Evolutionary conservation across 2,888 invertebrate species (phyloP).

Genomic region (Oxystoma pomonae): DNA sequence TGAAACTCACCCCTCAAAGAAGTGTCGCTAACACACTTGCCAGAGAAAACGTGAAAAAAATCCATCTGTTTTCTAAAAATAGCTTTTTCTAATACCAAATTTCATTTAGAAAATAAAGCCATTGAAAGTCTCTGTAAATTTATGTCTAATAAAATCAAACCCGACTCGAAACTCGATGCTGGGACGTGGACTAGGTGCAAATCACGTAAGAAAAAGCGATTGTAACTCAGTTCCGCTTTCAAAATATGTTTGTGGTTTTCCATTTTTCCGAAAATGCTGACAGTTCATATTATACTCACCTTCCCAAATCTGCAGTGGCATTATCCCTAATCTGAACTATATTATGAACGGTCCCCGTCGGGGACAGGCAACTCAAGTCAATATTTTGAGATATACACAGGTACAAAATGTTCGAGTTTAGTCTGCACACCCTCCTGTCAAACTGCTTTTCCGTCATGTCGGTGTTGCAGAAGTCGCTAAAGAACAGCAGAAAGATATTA

Average conservation of each 20-base stretch:
- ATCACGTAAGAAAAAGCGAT: too few relatives aligned
- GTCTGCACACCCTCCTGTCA: constrained; percentile 66
- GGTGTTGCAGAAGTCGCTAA: constrained; percentile 76
- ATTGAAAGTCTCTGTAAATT: too few relatives aligned
- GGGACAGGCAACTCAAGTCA: constrained; percentile 57
- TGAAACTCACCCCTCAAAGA: too few relatives aligned
- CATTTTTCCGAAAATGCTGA: neutral
- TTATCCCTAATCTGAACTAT: constrained; percentile 65
- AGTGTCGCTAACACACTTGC: too few relatives aligned
- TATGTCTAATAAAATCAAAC: too few relatives aligned
- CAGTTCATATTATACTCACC: constrained; percentile 50
- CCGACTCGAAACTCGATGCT: too few relatives aligned
- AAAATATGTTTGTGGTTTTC: neutral
- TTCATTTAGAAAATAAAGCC: too few relatives aligned
- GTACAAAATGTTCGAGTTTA: constrained; percentile 77
- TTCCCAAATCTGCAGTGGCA: constrained; percentile 65
- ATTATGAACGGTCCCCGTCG: constrained; percentile 69
- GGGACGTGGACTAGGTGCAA: too few relatives aligned
- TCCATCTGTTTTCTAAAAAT: too few relatives aligned
- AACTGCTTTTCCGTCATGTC: constrained; percentile 70
- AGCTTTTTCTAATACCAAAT: too few relatives aligned
- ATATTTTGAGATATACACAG: constrained; percentile 76
- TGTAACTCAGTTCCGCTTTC: neutral
- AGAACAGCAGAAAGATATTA: too few relatives aligned
- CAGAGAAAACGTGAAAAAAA: too few relatives aligned